Conservation (phyloP, 2,113 vertebrate genomes). For the Tympanuchus pallidicinctus region DNA sequence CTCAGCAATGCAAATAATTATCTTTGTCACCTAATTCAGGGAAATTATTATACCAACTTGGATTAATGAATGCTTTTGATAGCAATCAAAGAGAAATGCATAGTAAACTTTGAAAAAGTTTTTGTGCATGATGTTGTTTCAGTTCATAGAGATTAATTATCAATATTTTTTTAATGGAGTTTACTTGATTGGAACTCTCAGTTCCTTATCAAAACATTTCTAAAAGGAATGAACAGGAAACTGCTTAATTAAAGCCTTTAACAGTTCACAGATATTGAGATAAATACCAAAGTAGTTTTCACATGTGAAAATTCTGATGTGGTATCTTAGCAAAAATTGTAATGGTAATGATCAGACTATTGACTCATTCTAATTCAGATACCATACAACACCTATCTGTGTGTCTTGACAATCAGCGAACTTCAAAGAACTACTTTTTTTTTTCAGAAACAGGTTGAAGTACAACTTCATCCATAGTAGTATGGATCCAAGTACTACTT, state of each 20-base stretch:
- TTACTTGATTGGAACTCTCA: not conserved
- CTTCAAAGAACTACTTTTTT: not conserved
- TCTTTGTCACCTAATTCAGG: not conserved
- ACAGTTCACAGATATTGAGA: not conserved
- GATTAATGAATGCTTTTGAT: not conserved
- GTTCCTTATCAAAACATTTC: not conserved
- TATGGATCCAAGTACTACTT: not conserved
- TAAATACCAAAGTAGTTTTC: not conserved
- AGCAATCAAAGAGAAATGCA: not conserved
- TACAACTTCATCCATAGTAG: not conserved
- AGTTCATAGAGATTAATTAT: not conserved
- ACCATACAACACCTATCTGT: not conserved
- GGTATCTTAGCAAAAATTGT: not conserved
- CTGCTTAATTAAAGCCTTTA: not conserved
- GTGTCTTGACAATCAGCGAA: not conserved
- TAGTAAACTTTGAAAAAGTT: not conserved
- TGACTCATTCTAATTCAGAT: not conserved
- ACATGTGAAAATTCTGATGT: not conserved
- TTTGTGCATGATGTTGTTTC: not conserved
- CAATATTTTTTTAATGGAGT: not conserved
- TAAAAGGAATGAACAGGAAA: not conserved
- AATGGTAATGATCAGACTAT: not conserved
- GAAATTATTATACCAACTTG: not conserved
- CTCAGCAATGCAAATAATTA: not conserved
- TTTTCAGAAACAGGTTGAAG: not conserved